These are phyloP conservation scores for Strongylocentrotus purpuratus DNA, from an alignment of 35 echinoderm and acorn worm species.

Conservation along the genomic window DNA sequence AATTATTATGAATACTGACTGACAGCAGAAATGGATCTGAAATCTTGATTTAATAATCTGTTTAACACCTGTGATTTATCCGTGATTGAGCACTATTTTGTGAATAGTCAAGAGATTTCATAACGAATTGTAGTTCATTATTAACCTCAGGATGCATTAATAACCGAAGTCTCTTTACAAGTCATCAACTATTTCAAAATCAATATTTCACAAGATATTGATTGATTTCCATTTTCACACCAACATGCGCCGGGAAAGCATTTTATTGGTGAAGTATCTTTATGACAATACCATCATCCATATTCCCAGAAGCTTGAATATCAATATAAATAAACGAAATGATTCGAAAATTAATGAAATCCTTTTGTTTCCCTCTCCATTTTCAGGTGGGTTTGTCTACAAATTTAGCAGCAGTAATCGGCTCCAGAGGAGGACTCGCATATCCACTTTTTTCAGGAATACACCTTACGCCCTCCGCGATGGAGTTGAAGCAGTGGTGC, in stretches of 20 bases:
- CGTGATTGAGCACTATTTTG: too few relatives aligned
- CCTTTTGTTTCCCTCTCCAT: neutral
- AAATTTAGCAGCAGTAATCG: neutral
- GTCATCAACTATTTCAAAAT: neutral
- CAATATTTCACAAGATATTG: neutral
- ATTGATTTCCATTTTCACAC: too few relatives aligned
- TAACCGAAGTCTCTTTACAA: too few relatives aligned
- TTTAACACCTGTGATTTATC: neutral
- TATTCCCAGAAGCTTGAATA: neutral
- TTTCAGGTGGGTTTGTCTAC: constrained; percentile 17
- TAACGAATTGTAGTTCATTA: too few relatives aligned
- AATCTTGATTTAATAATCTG: neutral
- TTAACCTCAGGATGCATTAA: too few relatives aligned
- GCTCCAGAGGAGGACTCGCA: neutral
- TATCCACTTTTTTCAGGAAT: neutral
- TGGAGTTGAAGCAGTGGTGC: neutral
- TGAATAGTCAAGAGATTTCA: too few relatives aligned
- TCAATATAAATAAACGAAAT: neutral
- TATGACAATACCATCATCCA: too few relatives aligned
- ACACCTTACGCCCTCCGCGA: neutral
- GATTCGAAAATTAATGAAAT: neutral
- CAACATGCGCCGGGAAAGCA: too few relatives aligned
- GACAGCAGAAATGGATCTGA: neutral
- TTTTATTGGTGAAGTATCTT: too few relatives aligned
- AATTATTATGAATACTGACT: too few relatives aligned